Evolutionary conservation across 2,888 invertebrate species (phyloP).

Genomic region (Drosophila buzzatii): DNA sequence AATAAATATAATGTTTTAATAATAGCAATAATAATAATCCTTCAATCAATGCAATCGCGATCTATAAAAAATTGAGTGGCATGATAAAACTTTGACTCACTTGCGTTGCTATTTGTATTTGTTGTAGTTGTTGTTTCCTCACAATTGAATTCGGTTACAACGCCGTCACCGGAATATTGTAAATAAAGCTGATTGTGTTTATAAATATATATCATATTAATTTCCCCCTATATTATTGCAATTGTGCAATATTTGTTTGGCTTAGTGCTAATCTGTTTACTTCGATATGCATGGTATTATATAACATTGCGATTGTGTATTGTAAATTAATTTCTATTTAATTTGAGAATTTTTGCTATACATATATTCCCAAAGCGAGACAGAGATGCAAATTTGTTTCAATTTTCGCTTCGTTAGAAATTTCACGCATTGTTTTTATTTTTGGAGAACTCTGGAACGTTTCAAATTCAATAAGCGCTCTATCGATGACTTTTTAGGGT

Average conservation of each 20-base stretch:
- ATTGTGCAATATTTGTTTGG: not conserved
- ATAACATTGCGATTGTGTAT: not conserved
- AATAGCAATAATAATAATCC: not conserved
- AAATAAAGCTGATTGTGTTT: constrained; percentile 1
- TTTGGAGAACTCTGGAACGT: not conserved
- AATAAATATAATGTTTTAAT: not conserved
- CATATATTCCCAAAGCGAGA: not conserved
- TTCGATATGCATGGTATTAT: not conserved
- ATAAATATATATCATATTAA: constrained; percentile 2
- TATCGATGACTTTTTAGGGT: not conserved
- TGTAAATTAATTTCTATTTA: not conserved
- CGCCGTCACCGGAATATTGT: constrained; percentile 5
- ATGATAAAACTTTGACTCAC: constrained; percentile 34
- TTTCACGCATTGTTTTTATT: not conserved
- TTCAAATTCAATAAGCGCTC: not conserved
- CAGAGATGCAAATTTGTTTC: not conserved
- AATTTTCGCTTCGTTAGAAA: not conserved
- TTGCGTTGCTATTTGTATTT: not conserved
- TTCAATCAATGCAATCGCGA: constrained; percentile 33
- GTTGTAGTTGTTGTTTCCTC: not conserved
- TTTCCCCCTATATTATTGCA: constrained; percentile 7
- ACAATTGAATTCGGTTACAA: not conserved
- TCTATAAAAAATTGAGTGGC: constrained; percentile 19
- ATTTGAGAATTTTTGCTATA: not conserved
- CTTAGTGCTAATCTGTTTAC: not conserved